Percentiles rank a stretch among this genome's conserved stretches.
These are phyloP conservation scores for Anomalospiza imberbis DNA, from an alignment of 2,797 vertebrate species.

Conservation along the genomic window DNA sequence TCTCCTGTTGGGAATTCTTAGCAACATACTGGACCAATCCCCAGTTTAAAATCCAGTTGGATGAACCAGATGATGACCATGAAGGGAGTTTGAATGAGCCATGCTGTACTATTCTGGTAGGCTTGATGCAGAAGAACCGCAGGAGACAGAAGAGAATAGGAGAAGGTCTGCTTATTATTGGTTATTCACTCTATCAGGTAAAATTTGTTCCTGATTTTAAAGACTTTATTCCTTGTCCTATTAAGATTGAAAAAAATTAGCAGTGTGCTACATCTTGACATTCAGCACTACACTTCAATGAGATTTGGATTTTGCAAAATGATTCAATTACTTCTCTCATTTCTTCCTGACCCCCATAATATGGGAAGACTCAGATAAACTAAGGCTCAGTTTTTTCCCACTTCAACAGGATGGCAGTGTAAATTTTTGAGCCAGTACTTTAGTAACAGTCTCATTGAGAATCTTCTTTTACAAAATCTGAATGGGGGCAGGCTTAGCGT, in stretches of 20 bases:
- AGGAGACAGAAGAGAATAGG: slow-evolving; percentile 77
- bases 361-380: background rate
- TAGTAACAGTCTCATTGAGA: background rate
- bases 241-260: background rate
- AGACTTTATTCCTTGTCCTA: background rate
- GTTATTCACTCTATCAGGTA: slow-evolving; percentile 83
- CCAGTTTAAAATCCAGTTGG: slow-evolving; percentile 83
- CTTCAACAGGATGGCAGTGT: background rate
- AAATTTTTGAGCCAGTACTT: background rate
- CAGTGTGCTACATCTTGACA: background rate
- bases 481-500: background rate
- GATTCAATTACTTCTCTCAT: background rate
- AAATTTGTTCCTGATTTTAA: background rate
- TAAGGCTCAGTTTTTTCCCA: background rate
- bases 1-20: slow-evolving; percentile 38
- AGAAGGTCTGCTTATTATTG: slow-evolving; percentile 83
- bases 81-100: slow-evolving; percentile 59
- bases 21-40: slow-evolving; percentile 90
- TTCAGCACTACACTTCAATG: background rate
- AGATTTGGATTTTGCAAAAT: slow-evolving; percentile 1
- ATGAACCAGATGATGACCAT: slow-evolving; percentile 80
- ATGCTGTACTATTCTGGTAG: slow-evolving; percentile 81
- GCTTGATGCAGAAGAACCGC: slow-evolving; percentile 89
- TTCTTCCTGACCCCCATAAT: background rate
- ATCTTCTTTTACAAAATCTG: background rate